These are phyloP conservation scores for Oreochromis spilurus DNA, from an alignment of 2,113 vertebrate genomes.

Conservation along the genomic window DNA sequence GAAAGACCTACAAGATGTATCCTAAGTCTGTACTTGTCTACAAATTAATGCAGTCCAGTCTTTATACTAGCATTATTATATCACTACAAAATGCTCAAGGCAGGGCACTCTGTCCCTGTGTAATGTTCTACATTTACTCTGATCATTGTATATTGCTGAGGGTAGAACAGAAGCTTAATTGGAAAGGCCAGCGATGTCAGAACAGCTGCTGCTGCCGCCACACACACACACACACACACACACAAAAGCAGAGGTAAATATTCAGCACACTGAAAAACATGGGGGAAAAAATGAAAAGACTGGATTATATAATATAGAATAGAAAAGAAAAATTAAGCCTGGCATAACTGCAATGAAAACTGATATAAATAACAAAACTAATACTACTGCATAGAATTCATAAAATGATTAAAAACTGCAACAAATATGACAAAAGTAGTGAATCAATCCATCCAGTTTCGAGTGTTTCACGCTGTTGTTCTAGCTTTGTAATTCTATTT, in stretches of 20 bases:
- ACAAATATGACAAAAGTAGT: background rate
- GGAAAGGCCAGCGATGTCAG: background rate
- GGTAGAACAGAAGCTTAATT: background rate
- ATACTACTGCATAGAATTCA: constrained; percentile 24
- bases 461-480: constrained; percentile 9
- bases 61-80: constrained; percentile 4
- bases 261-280: background rate
- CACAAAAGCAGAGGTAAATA: constrained; percentile 19
- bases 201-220: background rate
- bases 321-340: constrained; percentile 5
- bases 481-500: constrained; percentile 30
- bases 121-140: background rate
- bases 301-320: constrained; percentile 1
- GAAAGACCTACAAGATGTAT: background rate
- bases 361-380: constrained; percentile 21
- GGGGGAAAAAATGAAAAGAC: constrained; percentile 15
- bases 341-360: background rate
- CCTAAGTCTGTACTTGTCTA: background rate
- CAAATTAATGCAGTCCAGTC: background rate
- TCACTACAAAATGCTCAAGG: constrained; percentile 9
- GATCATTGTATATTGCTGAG: background rate
- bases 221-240: background rate
- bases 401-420: constrained; percentile 13
- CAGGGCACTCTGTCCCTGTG: background rate
- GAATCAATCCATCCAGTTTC: constrained; percentile 10